Percentiles rank a stretch among this genome's conserved stretches.
Evolutionary conservation across 2,888 invertebrate genomes (phyloP).

Genomic region (Tenthredo livida): DNA sequence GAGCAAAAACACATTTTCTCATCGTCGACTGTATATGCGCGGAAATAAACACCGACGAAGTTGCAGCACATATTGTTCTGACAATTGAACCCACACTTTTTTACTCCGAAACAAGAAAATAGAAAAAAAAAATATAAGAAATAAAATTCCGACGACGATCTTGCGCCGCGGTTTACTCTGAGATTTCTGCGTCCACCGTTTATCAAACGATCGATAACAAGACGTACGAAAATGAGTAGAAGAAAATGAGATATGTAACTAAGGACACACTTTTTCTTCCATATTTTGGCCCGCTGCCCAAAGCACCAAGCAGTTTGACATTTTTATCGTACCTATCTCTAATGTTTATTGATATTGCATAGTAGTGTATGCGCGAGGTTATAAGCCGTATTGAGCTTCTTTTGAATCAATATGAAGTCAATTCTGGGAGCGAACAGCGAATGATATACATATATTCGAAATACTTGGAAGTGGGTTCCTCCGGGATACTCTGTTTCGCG

Average conservation of each 20-base stretch:
- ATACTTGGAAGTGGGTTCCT: not conserved
- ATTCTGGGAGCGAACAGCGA: not conserved
- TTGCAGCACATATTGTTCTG: conserved; percentile 11
- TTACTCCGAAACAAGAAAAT: not conserved
- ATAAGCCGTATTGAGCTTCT: not conserved
- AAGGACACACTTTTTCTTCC: not conserved
- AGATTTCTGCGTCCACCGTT: not conserved
- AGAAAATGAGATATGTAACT: not conserved
- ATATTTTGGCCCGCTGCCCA: not conserved
- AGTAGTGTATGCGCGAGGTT: not conserved
- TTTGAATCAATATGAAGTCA: conserved; percentile 34
- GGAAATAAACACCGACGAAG: not conserved
- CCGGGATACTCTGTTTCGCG: not conserved
- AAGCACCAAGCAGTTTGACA: not conserved
- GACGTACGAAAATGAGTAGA: not conserved
- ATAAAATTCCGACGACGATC: not conserved
- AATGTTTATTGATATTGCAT: not conserved
- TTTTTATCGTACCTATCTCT: not conserved
- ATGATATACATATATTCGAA: not conserved
- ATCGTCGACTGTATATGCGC: not conserved
- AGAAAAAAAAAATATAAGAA: too few species aligned
- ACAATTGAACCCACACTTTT: conserved; percentile 15
- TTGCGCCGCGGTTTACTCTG: too few species aligned
- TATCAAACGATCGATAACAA: not conserved
- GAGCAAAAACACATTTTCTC: conserved; percentile 15